Conservation (phyloP, 2,113 vertebrate genomes). For the Lepisosteus oculatus region DNA sequence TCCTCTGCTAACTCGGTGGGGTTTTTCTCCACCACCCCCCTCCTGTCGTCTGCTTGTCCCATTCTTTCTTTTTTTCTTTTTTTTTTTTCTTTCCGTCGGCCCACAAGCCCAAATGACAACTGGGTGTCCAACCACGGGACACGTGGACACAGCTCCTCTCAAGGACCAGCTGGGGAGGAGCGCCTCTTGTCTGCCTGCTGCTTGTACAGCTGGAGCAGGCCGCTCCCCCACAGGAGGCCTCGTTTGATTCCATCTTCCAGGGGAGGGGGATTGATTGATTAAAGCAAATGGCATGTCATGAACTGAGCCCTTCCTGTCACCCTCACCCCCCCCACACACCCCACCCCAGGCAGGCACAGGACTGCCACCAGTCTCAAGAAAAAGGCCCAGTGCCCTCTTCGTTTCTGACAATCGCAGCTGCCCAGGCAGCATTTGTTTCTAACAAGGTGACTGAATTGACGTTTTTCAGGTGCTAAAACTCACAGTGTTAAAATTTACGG, state of each 20-base stretch:
- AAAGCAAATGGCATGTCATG: not conserved
- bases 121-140: not conserved
- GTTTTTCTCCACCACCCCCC: no score
- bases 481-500: not conserved
- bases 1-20: not conserved
- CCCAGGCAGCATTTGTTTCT: not conserved
- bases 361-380: no score
- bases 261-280: not conserved
- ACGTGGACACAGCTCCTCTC: not conserved
- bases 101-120: not conserved
- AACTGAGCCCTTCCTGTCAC: not conserved
- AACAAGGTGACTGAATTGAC: not conserved
- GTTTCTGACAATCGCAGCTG: no score
- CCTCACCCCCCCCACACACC: no score
- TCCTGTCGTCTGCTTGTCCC: no score
- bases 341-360: no score
- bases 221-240: not conserved
- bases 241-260: not conserved
- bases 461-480: constrained; percentile 18
- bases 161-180: not conserved
- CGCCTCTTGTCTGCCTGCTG: not conserved
- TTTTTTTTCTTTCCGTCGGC: not conserved
- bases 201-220: not conserved
- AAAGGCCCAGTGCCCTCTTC: no score
- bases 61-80: not conserved